A percentile compares a stretch with the other conserved stretches of the same genome.
Evolutionary conservation across 2,888 invertebrate genomes (phyloP).

Genomic region (Danaus chrysippus): DNA sequence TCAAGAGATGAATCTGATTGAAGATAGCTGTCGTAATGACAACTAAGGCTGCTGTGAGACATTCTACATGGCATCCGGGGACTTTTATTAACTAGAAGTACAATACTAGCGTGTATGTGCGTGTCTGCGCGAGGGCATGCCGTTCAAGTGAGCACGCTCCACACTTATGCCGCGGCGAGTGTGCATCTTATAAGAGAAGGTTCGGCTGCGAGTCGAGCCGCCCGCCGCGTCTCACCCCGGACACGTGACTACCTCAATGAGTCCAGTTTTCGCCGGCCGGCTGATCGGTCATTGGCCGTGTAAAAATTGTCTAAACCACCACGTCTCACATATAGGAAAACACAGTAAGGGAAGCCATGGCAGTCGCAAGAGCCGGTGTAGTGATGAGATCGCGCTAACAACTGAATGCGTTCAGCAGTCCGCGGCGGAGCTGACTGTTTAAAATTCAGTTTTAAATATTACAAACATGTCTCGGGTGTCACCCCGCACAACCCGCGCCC

Average conservation of each 20-base stretch:
- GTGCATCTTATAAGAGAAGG: slow-evolving; percentile 77
- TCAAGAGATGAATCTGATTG: slow-evolving; percentile 74
- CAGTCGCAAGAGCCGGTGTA: slow-evolving; percentile 40
- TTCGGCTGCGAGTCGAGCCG: slow-evolving; percentile 64
- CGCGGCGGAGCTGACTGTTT: slow-evolving; percentile 31
- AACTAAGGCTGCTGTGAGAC: slow-evolving; percentile 76
- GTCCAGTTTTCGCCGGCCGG: slow-evolving; percentile 69
- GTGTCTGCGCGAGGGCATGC: slow-evolving; percentile 64
- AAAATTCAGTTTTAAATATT: slow-evolving; percentile 46
- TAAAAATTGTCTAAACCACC: slow-evolving; percentile 57
- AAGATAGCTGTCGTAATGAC: slow-evolving; percentile 74
- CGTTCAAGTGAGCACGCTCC: slow-evolving; percentile 67
- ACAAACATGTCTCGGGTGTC: slow-evolving; percentile 50
- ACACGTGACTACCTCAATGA: slow-evolving; percentile 74
- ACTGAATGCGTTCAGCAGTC: slow-evolving; percentile 33
- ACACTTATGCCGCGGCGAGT: slow-evolving; percentile 72
- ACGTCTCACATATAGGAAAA: slow-evolving; percentile 63
- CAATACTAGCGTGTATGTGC: slow-evolving; percentile 51
- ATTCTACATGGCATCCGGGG: slow-evolving; percentile 75
- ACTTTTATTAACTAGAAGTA: slow-evolving; percentile 60
- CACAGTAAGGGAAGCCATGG: slow-evolving; percentile 53
- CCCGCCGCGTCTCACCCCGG: slow-evolving; percentile 77
- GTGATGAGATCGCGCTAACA: slow-evolving; percentile 32
- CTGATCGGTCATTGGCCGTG: slow-evolving; percentile 72
- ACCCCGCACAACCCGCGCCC: slow-evolving; percentile 41